These are phyloP conservation scores for Scomber scombrus DNA, from an alignment of 2,113 vertebrate genomes.

Conservation along the genomic window DNA sequence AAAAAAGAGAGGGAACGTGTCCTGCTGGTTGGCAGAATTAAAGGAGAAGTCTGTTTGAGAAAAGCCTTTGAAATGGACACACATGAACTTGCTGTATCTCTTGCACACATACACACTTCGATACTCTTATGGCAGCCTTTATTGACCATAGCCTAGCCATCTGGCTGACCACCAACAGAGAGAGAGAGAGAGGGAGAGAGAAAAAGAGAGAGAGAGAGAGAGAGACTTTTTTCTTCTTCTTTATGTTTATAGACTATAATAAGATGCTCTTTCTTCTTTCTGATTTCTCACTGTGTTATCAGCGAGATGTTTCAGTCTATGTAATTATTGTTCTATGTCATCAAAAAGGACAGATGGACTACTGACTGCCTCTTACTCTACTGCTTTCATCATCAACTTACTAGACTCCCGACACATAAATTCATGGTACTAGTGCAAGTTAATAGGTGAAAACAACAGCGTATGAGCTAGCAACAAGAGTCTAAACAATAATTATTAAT, in stretches of 20 bases:
- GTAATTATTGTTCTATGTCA: no score
- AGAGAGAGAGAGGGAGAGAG: conserved; percentile 8
- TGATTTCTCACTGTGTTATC: neutral
- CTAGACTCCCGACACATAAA: no score
- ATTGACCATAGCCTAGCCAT: conserved; percentile 64
- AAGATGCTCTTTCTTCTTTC: neutral
- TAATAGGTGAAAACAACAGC: no score
- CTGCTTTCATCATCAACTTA: no score
- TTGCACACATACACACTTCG: conserved; percentile 46
- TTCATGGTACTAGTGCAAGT: no score
- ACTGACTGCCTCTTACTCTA: neutral
- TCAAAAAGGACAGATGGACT: no score
- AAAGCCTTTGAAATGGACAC: conserved; percentile 76
- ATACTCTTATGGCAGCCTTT: conserved; percentile 46
- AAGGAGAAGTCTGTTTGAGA: conserved; percentile 74
- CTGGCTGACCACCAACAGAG: conserved; percentile 36
- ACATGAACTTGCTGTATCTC: conserved; percentile 60
- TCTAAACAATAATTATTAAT: no score
- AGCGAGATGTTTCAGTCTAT: no score
- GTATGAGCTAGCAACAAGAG: no score
- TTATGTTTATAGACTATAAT: no score
- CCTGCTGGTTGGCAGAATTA: conserved; percentile 72
- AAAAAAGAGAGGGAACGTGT: conserved; percentile 34
- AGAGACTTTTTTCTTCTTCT: neutral
- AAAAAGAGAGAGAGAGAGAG: neutral